phyloP scores from a whole-genome alignment of 1,140 invertebrate genomes.

The Drosophila pseudoananassae region DNA sequence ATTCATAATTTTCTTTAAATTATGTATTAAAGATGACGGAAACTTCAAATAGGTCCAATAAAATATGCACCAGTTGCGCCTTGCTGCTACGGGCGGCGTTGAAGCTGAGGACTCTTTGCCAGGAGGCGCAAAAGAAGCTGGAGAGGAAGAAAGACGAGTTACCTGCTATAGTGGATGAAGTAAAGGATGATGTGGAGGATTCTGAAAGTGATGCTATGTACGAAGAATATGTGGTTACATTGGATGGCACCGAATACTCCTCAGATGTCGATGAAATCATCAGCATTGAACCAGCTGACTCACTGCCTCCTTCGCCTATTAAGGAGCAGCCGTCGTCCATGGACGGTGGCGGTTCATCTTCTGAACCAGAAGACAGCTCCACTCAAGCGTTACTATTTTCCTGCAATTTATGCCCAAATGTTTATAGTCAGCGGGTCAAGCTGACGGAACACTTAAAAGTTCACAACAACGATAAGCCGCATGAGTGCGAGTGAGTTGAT shows the following conservation, averaged over 20 bases:
- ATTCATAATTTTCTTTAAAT: not conserved
- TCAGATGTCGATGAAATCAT: constrained; percentile 27
- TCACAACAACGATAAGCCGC: constrained; percentile 66
- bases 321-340: not conserved
- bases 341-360: not conserved
- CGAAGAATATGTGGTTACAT: constrained; percentile 35
- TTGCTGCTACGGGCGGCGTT: constrained; percentile 54
- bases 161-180: not conserved
- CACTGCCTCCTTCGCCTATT: not conserved
- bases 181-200: not conserved
- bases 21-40: constrained; percentile 35
- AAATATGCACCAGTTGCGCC: constrained; percentile 65
- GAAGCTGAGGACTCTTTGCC: constrained; percentile 57
- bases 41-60: constrained; percentile 25
- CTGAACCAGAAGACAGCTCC: not conserved
- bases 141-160: not conserved
- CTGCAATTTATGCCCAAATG: constrained; percentile 65
- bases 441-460: constrained; percentile 62
- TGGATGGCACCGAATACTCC: constrained; percentile 23
- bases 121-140: constrained; percentile 44
- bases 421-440: constrained; percentile 55
- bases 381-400: constrained; percentile 18
- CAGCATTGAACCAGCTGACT: constrained; percentile 21
- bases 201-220: constrained; percentile 18
- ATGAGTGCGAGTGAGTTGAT: constrained; percentile 77